phyloP scores from a whole-genome alignment of 2,797 vertebrate species.

The Phataginus tetradactyla region DNA sequence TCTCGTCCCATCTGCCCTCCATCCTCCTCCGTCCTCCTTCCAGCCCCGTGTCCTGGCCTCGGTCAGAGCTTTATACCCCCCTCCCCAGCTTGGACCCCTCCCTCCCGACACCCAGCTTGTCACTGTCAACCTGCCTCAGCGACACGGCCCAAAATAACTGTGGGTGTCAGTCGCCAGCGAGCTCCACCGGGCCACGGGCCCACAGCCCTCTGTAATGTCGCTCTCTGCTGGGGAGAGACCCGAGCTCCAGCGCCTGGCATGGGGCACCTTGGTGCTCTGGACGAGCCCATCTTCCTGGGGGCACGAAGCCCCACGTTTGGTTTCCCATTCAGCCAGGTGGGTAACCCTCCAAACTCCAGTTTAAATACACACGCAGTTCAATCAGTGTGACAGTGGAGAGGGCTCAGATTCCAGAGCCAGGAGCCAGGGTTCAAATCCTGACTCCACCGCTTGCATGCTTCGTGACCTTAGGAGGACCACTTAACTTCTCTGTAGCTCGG shows the following conservation, averaged over 20 bases:
- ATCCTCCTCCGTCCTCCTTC: too few species aligned
- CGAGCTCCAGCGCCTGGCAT: neutral
- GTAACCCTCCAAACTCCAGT: neutral
- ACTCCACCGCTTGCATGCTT: neutral
- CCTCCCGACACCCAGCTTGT: neutral
- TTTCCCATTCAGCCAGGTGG: neutral
- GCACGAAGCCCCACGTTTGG: rapidly evolving
- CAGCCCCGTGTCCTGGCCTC: neutral
- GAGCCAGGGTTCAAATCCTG: neutral
- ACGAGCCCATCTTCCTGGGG: neutral
- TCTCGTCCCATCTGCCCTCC: too few species aligned
- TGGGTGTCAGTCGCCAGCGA: neutral
- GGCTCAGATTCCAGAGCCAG: neutral
- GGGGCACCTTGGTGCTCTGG: neutral
- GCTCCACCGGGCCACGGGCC: neutral
- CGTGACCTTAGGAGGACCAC: neutral
- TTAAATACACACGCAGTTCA: neutral
- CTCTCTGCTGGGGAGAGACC: neutral
- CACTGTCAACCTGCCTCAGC: neutral
- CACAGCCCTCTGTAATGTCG: neutral
- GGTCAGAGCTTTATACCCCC: neutral
- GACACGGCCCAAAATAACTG: rapidly evolving
- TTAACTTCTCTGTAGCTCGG: neutral
- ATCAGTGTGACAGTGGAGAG: too few species aligned
- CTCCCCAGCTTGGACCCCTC: neutral